Conservation (phyloP, 1,140 invertebrate genomes). For the Augochlora pura region DNA sequence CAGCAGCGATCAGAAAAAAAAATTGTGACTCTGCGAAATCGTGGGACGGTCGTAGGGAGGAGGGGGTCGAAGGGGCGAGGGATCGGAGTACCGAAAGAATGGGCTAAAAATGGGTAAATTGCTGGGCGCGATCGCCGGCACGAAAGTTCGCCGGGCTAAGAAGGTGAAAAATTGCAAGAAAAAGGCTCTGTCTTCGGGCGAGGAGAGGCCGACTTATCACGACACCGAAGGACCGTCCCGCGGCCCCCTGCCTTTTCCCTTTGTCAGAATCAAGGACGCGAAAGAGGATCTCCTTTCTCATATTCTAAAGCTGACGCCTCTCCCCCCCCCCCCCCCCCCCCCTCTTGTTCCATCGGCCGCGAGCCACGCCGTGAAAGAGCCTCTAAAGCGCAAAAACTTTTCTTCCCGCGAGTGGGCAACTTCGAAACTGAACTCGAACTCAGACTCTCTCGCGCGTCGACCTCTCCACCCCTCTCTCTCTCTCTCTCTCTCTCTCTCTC, state of each 20-base stretch:
- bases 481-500: constrained; percentile 18
- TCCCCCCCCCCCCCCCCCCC: constrained; percentile 48
- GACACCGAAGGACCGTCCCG: constrained; percentile 59
- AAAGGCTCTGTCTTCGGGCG: constrained; percentile 56
- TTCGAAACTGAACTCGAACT: constrained; percentile 59
- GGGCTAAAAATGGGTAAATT: constrained; percentile 62
- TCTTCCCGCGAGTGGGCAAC: constrained; percentile 36
- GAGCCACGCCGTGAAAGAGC: constrained; percentile 51
- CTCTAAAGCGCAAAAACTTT: constrained; percentile 63
- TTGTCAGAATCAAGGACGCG: constrained; percentile 67
- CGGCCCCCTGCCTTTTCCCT: constrained; percentile 53
- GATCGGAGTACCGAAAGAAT: constrained; percentile 18
- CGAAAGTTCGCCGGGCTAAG: constrained; percentile 56
- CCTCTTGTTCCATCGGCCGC: constrained; percentile 24
- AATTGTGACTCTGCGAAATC: constrained; percentile 1
- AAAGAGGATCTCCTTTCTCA: constrained; percentile 65
- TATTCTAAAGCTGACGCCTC: constrained; percentile 66
- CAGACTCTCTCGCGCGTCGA: constrained; percentile 41
- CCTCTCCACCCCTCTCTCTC: background rate
- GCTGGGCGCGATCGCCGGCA: constrained; percentile 47
- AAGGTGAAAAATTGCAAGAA: constrained; percentile 66
- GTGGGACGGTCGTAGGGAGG: no score
- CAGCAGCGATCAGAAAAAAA: background rate
- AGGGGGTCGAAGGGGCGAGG: no score
- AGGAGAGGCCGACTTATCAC: constrained; percentile 60